Evolutionary conservation across 2,113 vertebrate genomes (phyloP).

Genomic region (Albula goreensis): DNA sequence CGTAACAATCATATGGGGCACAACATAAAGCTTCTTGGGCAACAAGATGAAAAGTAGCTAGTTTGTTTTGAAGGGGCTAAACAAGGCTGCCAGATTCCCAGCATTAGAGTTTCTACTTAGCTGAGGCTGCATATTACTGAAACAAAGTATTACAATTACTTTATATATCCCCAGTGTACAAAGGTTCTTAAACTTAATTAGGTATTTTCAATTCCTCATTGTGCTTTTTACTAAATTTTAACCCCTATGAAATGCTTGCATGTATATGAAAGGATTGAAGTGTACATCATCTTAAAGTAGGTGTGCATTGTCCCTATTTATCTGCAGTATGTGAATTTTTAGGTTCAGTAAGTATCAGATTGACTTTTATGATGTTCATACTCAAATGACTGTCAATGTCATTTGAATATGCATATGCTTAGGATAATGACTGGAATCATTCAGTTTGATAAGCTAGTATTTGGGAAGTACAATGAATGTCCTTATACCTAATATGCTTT

Average conservation of each 20-base stretch:
- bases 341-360: neutral
- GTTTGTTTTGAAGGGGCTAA: neutral
- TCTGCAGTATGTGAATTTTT: neutral
- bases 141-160: constrained; percentile 51
- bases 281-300: neutral
- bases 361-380: too few species aligned
- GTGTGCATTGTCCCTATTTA: neutral
- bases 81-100: neutral
- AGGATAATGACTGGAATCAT: too few species aligned
- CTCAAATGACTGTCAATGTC: too few species aligned
- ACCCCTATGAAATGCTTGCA: constrained; percentile 31
- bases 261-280: neutral
- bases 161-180: constrained; percentile 53
- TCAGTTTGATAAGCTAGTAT: too few species aligned
- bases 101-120: neutral
- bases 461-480: too few species aligned
- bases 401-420: too few species aligned
- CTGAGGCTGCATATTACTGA: constrained; percentile 39
- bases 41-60: too few species aligned
- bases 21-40: too few species aligned
- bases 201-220: constrained; percentile 47
- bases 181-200: constrained; percentile 59
- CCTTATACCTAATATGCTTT: too few species aligned
- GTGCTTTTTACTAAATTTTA: constrained; percentile 35
- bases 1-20: too few species aligned